Base-by-base conservation (phyloP, 2,888 invertebrate species). In the Catocala sponsa region DNA sequence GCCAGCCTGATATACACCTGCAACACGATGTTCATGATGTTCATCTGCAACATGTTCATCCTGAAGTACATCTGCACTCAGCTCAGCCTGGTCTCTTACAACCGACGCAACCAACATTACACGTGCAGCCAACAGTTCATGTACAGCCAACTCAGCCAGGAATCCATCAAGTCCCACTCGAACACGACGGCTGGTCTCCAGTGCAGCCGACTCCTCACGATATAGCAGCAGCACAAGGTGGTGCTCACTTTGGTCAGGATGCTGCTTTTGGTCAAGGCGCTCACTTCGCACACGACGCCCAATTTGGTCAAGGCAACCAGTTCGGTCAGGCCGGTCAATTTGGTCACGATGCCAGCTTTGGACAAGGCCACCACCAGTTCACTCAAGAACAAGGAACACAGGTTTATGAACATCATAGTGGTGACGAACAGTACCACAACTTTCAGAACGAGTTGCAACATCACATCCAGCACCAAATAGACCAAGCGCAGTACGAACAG, bases 181-280 rank as follows among this genome's bases (percentile, higher is more conserved):
- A 93, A 43, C 88, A 90, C 68, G 85, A 92, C 11, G 94, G 93
- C 6, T 94, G 94, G 94, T 88, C 92, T 1, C 94, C 94, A 2
- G 89, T 94, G n/a, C 83, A 88, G 0, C 44, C 87, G 0, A 87
- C 88, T 25, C 76, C 86, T 2, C 85, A 86, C 38, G 89, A 91
- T 32, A 55, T 81, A 4, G 71, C 76, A 2, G 70, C 80, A 4
- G 53, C 68, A 12, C 77, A 81, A 25, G 79, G 82, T 2, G 87
- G 84, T 5, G 77, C 65, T 2, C 84, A 87, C 42, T 83, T 80
- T 48, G 84, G 82, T 4, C 76, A 76, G 25, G 72, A 70, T 6
- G 51, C 43, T 6, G 61, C 55, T 44, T 74, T 69, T 52, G 59
- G 49, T n/a, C 68, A 70, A n/a, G 63, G 64, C 5, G 33, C 6